Percentiles rank a stretch among this genome's conserved stretches.
Conservation (phyloP, 2,888 invertebrate species). For the Beris morrisii region DNA sequence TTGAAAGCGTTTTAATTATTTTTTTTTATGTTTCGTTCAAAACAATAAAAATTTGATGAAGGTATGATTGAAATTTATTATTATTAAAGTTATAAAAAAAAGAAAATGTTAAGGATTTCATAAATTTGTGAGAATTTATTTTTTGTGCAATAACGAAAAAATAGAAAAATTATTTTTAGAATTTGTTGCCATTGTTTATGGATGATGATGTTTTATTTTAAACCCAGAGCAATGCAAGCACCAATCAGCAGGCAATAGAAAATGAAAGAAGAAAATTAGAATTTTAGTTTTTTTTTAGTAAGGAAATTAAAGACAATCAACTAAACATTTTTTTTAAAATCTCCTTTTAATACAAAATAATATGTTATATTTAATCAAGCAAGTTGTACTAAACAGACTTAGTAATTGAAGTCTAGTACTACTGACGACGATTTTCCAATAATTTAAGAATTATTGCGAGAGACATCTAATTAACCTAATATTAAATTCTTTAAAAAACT, state of each 20-base stretch:
- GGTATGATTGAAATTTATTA: not conserved
- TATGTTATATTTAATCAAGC: no score
- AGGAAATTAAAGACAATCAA: no score
- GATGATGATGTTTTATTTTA: constrained; percentile 23
- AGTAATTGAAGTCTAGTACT: no score
- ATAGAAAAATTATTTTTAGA: not conserved
- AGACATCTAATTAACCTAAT: no score
- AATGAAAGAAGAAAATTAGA: constrained; percentile 36
- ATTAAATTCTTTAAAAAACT: no score
- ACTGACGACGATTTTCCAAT: no score
- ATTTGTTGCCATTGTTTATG: constrained; percentile 17
- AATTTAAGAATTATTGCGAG: no score
- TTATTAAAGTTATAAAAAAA: not conserved
- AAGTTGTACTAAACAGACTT: no score
- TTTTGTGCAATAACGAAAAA: no score
- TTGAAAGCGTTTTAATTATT: constrained; percentile 7
- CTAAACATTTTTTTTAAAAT: no score
- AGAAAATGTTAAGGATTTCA: not conserved
- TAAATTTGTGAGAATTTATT: not conserved
- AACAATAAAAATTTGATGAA: constrained; percentile 2
- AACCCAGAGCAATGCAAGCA: constrained; percentile 49
- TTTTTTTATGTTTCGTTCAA: not conserved
- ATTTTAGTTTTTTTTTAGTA: constrained; percentile 2
- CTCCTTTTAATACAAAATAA: no score
- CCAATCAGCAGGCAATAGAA: constrained; percentile 53